Evolutionary conservation across 2,888 invertebrate species (phyloP).

Genomic region (Alviniconcha strummeri): DNA sequence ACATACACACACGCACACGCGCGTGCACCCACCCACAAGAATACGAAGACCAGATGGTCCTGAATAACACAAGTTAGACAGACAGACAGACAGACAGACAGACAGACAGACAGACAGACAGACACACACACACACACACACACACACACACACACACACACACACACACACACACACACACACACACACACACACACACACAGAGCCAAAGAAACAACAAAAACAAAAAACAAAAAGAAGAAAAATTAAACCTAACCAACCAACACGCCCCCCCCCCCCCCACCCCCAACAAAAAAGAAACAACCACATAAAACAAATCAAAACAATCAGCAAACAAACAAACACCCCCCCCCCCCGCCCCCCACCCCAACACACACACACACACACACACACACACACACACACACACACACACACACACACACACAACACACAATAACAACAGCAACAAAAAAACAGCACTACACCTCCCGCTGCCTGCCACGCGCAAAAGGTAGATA

Average conservation of each 20-base stretch:
- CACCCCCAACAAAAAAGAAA: too few species aligned
- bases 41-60: neutral
- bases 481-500: neutral
- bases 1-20: neutral
- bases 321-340: too few species aligned
- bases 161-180: neutral
- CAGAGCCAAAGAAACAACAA: too few species aligned
- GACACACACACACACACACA: neutral
- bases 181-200: neutral
- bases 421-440: too few species aligned
- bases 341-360: too few species aligned
- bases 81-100: neutral
- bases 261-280: neutral
- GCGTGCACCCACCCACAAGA: neutral
- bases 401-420: too few species aligned
- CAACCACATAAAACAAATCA: too few species aligned
- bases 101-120: conserved; percentile 3
- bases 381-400: too few species aligned
- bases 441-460: neutral
- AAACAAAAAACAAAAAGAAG: too few species aligned
- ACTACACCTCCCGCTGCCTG: neutral
- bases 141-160: conserved; percentile 4
- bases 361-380: too few species aligned
- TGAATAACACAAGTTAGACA: neutral
- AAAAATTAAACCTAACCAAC: too few species aligned